Base-by-base conservation (phyloP, 2,888 invertebrate genomes). In the Ochropleura plecta region DNA sequence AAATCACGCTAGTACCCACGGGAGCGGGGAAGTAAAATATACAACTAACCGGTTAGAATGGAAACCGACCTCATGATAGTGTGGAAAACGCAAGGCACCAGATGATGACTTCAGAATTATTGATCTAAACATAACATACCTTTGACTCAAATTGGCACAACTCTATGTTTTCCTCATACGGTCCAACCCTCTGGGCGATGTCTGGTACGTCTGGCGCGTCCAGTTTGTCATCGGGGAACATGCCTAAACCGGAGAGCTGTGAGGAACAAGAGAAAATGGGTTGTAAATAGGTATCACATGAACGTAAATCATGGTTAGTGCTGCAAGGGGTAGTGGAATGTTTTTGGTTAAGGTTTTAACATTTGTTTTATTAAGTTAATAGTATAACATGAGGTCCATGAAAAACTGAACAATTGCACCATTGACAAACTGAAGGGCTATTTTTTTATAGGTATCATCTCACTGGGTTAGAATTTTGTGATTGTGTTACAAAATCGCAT, bases 101-200 rank as follows among this genome's bases (percentile, higher is more conserved):
- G 53, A 20, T n/a, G 0, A 53, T 30, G 14, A 30, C 7, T 57
- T 14, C 30, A 7, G 7, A 57, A 9, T n/a, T 40, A 20, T n/a
- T 30, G n/a, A 8, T 60, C 0, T 20, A 18, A 10, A 88, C 86
- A 78, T 87, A 10, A 88, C 86, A 78, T 87, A 95, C 93, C 89
- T 77, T 90, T 86, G 95, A 92, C 5, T 82, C 86, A 57, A 94
- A 95, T 3, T 86, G 79, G 85, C 97, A 97, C 0, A 97, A 88
- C 44, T 95, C 95, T 30, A 94, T 88, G 46, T 88, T 88, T 70
- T 96, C 94, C 2, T 92, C 94, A 20, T 88, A 90, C 48, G 94
- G 92, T 20, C 96, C 95, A 72, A 97, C 93, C 16, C 97, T 93
- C 77, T 96, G 95, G 3, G 93, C 92, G 48, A 97, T 94, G 62